These are phyloP conservation scores for Ictalurus furcatus DNA, from an alignment of 2,113 vertebrate genomes.

Conservation along the genomic window DNA sequence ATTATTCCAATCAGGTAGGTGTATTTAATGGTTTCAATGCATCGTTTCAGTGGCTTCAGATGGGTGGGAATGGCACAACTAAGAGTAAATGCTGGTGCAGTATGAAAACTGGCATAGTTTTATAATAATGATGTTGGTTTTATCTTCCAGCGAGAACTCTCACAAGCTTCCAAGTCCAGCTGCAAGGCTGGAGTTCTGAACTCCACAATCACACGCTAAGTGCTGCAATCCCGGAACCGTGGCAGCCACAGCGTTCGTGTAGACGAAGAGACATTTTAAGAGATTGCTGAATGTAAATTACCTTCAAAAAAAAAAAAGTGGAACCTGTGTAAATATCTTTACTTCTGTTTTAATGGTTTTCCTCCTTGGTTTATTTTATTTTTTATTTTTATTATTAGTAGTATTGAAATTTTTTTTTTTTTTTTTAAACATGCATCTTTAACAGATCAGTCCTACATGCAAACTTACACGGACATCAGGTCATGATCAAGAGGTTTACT, in stretches of 20 bases:
- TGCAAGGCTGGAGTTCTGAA: constrained; percentile 67
- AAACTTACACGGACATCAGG: not conserved
- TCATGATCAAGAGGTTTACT: constrained; percentile 42
- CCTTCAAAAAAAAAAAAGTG: constrained; percentile 26
- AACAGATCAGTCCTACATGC: constrained; percentile 15
- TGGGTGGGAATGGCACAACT: not conserved
- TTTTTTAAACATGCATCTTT: constrained; percentile 5
- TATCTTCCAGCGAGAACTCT: constrained; percentile 67
- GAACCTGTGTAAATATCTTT: constrained; percentile 46
- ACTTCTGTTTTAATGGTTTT: constrained; percentile 23
- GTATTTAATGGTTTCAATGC: not conserved
- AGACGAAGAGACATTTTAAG: constrained; percentile 20
- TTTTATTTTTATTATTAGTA: no score
- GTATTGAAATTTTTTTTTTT: no score
- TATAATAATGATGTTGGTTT: not conserved
- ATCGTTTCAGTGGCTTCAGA: not conserved
- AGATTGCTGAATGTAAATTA: constrained; percentile 48
- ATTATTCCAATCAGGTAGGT: not conserved
- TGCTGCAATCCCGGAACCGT: not conserved
- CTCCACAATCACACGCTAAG: constrained; percentile 71
- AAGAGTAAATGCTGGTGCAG: not conserved
- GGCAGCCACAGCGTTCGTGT: not conserved
- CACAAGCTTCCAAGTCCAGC: constrained; percentile 66
- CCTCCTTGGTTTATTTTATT: no score
- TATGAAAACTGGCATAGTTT: not conserved